A percentile compares a stretch with the other conserved stretches of the same genome.
These are phyloP conservation scores for Metopia argyrocephala DNA, from an alignment of 2,888 invertebrate species.

Conservation along the genomic window DNA sequence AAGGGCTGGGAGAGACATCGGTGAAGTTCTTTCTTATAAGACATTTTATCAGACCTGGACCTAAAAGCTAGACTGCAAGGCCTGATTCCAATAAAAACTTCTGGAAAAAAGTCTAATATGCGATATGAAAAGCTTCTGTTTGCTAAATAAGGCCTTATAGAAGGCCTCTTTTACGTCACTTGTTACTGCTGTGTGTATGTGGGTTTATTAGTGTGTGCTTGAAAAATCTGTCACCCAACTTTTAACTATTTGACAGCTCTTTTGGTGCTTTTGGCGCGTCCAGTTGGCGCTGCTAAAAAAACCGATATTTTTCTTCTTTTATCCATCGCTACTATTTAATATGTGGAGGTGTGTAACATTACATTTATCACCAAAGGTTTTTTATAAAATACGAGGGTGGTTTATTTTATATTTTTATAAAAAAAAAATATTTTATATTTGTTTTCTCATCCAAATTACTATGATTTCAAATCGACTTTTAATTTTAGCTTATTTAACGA, in stretches of 20 bases:
- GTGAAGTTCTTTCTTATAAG: no score
- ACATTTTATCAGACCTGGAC: no score
- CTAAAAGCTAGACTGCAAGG: no score
- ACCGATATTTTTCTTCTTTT: neutral
- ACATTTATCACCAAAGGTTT: neutral
- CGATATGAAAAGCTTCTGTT: no score
- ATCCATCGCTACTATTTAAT: neutral
- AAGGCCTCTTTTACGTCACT: no score
- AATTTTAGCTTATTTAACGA: no score
- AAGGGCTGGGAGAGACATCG: no score
- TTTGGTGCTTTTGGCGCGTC: slow-evolving; percentile 60
- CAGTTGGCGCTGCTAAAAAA: slow-evolving; percentile 54
- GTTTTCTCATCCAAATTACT: slow-evolving; percentile 3
- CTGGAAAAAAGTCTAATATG: no score
- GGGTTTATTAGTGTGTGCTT: slow-evolving; percentile 15
- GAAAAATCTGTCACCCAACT: slow-evolving; percentile 52
- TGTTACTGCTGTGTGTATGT: neutral
- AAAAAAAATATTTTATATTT: neutral
- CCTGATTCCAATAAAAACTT: no score
- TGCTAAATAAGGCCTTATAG: no score
- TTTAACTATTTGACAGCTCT: slow-evolving; percentile 50
- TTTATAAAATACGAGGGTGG: neutral
- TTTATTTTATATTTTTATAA: no score
- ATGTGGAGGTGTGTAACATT: slow-evolving; percentile 20
- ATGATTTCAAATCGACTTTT: no score